A percentile compares a stretch with the other conserved stretches of the same genome.
Evolutionary conservation across 1,140 invertebrate species (phyloP).

Genomic region (Drosophila ironensis): DNA sequence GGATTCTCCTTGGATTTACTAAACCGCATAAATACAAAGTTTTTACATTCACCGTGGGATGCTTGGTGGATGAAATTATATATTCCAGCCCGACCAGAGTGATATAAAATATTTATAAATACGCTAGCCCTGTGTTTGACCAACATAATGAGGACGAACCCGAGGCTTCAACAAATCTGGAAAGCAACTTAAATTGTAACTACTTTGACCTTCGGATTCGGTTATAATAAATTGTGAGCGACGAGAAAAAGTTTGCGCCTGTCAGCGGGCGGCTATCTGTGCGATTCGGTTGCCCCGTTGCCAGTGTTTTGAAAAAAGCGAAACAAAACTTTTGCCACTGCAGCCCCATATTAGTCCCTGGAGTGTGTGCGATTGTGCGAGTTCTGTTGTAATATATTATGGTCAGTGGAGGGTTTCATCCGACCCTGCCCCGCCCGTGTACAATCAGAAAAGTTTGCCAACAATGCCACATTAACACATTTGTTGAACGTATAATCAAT

Average conservation of each 20-base stretch:
- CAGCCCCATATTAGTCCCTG: slow-evolving; percentile 69
- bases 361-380: slow-evolving; percentile 20
- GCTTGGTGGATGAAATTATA: slow-evolving; percentile 4
- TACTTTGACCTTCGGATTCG: slow-evolving; percentile 62
- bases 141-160: slow-evolving; percentile 45
- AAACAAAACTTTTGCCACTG: slow-evolving; percentile 57
- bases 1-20: no score
- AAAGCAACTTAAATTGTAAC: slow-evolving; percentile 66
- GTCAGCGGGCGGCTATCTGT: slow-evolving; percentile 69
- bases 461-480: slow-evolving; percentile 80
- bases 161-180: slow-evolving; percentile 53
- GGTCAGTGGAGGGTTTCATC: slow-evolving; percentile 58
- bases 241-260: slow-evolving; percentile 63
- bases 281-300: slow-evolving; percentile 19
- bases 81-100: slow-evolving; percentile 41
- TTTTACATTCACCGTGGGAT: no score
- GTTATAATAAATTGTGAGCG: slow-evolving; percentile 65
- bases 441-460: slow-evolving; percentile 64
- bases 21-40: no score
- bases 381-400: slow-evolving; percentile 73
- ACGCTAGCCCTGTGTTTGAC: slow-evolving; percentile 37
- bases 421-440: slow-evolving; percentile 9
- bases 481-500: slow-evolving; percentile 81
- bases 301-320: slow-evolving; percentile 45
- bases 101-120: slow-evolving; percentile 63